Conservation (phyloP, 2,888 invertebrate species). For the Sturmia bella region DNA sequence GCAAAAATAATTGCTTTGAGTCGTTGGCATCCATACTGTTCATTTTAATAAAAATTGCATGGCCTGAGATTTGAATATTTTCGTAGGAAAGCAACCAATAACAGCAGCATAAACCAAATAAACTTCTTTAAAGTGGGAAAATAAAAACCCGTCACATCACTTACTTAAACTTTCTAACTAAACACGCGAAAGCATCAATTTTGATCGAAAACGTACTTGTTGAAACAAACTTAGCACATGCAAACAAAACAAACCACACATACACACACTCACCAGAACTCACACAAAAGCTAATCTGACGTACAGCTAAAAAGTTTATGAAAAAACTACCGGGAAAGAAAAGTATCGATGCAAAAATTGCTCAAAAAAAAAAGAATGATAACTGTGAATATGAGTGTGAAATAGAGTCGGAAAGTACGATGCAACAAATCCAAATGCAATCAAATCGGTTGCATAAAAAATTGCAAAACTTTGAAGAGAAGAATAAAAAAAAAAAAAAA, state of each 20-base stretch:
- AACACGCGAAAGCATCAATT: slow-evolving; percentile 66
- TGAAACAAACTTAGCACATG: slow-evolving; percentile 29
- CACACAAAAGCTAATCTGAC: slow-evolving; percentile 10
- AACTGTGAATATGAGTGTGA: slow-evolving; percentile 14
- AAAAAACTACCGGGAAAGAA: slow-evolving; percentile 36
- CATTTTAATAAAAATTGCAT: too few relatives aligned
- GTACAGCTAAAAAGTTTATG: slow-evolving; percentile 4
- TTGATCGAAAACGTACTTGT: slow-evolving; percentile 64
- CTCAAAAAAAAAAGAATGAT: slow-evolving; percentile 11
- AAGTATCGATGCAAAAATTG: slow-evolving; percentile 40
- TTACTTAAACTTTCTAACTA: slow-evolving; percentile 65
- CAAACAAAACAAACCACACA: slow-evolving; percentile 5
- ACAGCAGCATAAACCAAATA: neutral
- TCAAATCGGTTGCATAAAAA: slow-evolving; percentile 39
- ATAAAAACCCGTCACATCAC: slow-evolving; percentile 64
- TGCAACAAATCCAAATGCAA: slow-evolving; percentile 59
- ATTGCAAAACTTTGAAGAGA: slow-evolving; percentile 23
- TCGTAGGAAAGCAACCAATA: too few relatives aligned
- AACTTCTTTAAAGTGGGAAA: slow-evolving; percentile 20
- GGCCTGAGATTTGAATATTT: too few relatives aligned
- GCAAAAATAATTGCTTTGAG: too few relatives aligned
- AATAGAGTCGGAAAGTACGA: slow-evolving; percentile 12
- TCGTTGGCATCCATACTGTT: too few relatives aligned
- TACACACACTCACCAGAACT: neutral
- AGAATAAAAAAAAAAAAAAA: slow-evolving; percentile 7